Conservation (phyloP, 1,140 invertebrate genomes). For the Bombus waltoni region DNA sequence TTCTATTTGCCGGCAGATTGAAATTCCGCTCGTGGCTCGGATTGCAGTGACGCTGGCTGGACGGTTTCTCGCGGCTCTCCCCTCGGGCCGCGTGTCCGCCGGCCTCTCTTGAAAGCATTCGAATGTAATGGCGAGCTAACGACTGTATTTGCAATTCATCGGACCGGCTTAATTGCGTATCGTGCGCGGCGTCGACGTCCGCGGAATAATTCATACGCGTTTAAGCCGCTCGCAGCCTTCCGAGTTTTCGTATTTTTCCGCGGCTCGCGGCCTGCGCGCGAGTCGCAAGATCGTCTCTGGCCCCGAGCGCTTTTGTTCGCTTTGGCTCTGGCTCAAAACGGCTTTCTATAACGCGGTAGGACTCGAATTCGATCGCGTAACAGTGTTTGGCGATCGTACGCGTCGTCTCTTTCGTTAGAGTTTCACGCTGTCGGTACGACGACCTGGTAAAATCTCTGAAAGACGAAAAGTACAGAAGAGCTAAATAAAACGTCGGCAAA, state of each 20-base stretch:
- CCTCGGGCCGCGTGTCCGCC: neutral
- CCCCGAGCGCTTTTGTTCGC: neutral
- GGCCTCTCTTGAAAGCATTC: constrained; percentile 53
- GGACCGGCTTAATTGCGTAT: constrained; percentile 53
- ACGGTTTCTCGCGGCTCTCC: constrained; percentile 10
- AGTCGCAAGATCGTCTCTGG: neutral
- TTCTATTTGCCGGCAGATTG: constrained; percentile 66
- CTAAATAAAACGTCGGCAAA: too few species aligned
- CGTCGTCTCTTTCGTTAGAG: too few species aligned
- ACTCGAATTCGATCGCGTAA: too few species aligned
- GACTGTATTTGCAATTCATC: constrained; percentile 62
- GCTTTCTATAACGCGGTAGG: too few species aligned
- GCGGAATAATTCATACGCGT: constrained; percentile 46
- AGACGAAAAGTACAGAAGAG: too few species aligned
- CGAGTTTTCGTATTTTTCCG: constrained; percentile 17
- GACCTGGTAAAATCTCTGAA: too few species aligned
- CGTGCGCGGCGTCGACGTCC: constrained; percentile 45
- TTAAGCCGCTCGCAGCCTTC: neutral
- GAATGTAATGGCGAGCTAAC: constrained; percentile 57
- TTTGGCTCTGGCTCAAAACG: neutral
- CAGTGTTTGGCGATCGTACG: too few species aligned
- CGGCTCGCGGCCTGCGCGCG: too few species aligned
- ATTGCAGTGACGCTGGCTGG: constrained; percentile 28
- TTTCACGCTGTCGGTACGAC: too few species aligned
- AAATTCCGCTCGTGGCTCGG: constrained; percentile 59